Base-by-base conservation (phyloP, 2,888 invertebrate genomes). In the Oxycera nigricornis region DNA sequence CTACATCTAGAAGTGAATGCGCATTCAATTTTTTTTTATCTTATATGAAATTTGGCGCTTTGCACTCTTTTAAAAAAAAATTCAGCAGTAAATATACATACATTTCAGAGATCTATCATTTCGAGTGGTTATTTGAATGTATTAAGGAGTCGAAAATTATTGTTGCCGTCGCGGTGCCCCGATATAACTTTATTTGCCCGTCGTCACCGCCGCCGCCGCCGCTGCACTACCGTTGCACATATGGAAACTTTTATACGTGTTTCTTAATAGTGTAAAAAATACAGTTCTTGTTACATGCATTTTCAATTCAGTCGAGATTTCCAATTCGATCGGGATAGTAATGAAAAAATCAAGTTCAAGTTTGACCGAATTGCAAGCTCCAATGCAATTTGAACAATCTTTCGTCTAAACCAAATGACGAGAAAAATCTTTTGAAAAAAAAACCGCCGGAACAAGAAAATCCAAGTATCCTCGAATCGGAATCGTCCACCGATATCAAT, bases 281-380 rank as follows among this genome's bases (percentile, higher is more conserved):
- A 70, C 70, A 22, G 52, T 70, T 70, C 70, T 52, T 70, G 70
- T 70, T 82, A 81, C 84, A 81, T 80, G 79, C 79, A 78, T 78
- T 83, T 83, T 82, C 80, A 83, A 82, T 83, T 84, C 84, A 84
- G 84, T 84, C 84, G 84, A 83, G 83, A 83, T 84, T 84, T 83
- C 84, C 83, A 82, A 83, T 83, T 84, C 84, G 84, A 82, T 83
- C 84, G 81, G 83, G 82, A 79, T 80, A 80, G 62, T 57, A 28
- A 68, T 61, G 11, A 65, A 17, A 46, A 57, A 61, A 39, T 41
- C 65, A 68, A 52, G 30, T 50, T 65, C 41, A 39, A 22, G 22
- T 65, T 39, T 30, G 65, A 11, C 39, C 11, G 24, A 65, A 24
- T 65, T 65, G 65, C 65, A 65, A 22, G 39, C 2, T 65, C 41